Evolutionary conservation across 2,888 invertebrate genomes (phyloP).

Genomic region (Apamea crenata): DNA sequence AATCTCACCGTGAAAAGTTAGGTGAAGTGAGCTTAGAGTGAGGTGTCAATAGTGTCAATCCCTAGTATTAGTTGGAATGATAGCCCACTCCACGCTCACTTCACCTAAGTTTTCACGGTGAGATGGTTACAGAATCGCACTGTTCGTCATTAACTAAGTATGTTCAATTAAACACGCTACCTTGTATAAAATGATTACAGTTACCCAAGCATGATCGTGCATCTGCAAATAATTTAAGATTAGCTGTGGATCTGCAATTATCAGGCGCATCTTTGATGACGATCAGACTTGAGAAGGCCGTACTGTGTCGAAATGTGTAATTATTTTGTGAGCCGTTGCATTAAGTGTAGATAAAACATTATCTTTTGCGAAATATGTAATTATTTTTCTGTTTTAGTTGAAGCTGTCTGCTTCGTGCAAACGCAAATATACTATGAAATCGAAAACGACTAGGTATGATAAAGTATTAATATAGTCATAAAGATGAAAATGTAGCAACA

Average conservation of each 20-base stretch:
- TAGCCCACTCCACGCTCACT: too few species aligned
- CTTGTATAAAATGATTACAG: constrained; percentile 17
- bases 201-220: constrained; percentile 33
- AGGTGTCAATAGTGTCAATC: too few species aligned
- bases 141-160: constrained; percentile 25
- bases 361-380: constrained; percentile 23
- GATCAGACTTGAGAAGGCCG: constrained; percentile 47
- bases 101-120: too few species aligned
- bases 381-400: not conserved
- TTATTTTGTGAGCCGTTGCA: constrained; percentile 34
- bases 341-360: constrained; percentile 12
- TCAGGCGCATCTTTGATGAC: constrained; percentile 46
- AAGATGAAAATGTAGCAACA: too few species aligned
- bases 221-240: constrained; percentile 24
- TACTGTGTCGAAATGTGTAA: constrained; percentile 36
- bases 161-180: constrained; percentile 7
- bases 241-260: constrained; percentile 51
- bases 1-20: too few species aligned
- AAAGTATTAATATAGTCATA: too few species aligned
- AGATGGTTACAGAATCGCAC: too few species aligned
- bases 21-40: too few species aligned
- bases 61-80: too few species aligned
- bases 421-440: not conserved
- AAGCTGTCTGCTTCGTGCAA: not conserved
- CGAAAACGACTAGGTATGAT: not conserved